These are phyloP conservation scores for Sinocyclocheilus grahami DNA, from an alignment of 2,113 vertebrate genomes.

Conservation along the genomic window DNA sequence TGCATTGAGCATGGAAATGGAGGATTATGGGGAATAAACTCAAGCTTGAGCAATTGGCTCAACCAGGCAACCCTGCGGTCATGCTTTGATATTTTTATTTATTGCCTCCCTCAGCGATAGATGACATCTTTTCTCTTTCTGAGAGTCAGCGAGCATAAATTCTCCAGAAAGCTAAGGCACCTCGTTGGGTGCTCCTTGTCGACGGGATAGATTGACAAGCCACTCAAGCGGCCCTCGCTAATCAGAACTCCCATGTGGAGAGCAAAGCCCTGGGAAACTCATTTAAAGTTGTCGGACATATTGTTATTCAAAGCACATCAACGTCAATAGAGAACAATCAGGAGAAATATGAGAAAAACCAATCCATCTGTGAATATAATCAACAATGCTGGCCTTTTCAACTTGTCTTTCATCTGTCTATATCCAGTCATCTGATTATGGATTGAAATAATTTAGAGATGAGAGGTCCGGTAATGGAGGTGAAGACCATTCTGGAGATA, in stretches of 20 bases:
- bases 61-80: neutral
- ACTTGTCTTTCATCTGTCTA: slow-evolving; percentile 31
- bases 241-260: slow-evolving; percentile 46
- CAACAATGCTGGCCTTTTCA: neutral
- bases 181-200: slow-evolving; percentile 30
- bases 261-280: slow-evolving; percentile 23
- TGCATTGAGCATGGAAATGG: slow-evolving; percentile 34
- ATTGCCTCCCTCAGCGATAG: slow-evolving; percentile 37
- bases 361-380: slow-evolving; percentile 31
- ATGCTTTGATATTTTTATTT: slow-evolving; percentile 48
- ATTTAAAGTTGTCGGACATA: slow-evolving; percentile 27
- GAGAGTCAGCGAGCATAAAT: slow-evolving; percentile 35
- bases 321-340: slow-evolving; percentile 39
- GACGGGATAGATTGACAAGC: slow-evolving; percentile 47
- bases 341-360: neutral
- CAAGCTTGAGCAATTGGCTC: slow-evolving; percentile 17
- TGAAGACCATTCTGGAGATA: slow-evolving; percentile 13
- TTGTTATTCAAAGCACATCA: slow-evolving; percentile 47
- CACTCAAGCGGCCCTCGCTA: slow-evolving; percentile 45
- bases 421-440: neutral
- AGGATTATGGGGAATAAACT: slow-evolving; percentile 34
- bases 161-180: slow-evolving; percentile 24
- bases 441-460: slow-evolving; percentile 34
- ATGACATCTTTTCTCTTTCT: slow-evolving; percentile 22
- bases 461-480: slow-evolving; percentile 42